Base-by-base conservation (phyloP, 2,797 vertebrate species). In the Sorex maritimensis region DNA sequence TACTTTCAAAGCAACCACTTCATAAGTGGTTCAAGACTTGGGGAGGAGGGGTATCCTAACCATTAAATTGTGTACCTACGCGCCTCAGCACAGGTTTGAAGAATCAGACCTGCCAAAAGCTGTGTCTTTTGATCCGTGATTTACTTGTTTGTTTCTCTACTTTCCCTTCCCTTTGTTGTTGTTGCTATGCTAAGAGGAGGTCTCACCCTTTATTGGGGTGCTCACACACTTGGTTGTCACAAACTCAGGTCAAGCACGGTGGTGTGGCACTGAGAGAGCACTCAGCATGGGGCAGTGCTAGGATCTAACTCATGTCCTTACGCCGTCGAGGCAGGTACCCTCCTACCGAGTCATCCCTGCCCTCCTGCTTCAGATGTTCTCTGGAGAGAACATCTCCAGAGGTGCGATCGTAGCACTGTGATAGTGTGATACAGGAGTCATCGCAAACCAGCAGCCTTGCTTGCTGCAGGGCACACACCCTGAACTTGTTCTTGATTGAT, bases 401-500 rank as follows among this genome's bases (percentile, higher is more conserved):
- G 61, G 52, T 73, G 11, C 21, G 19, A 71, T 71, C 38, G 38
- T 41, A 74, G 72, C 24, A 26, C 41, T 74, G 13, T 83, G 67
- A 88, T 52, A 23, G 69, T 88, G 79, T 93, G 83, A 92, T 52
- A 13, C 58, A 68, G 55, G 72, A 49, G 23, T 88, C 52, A 90
- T 71, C 71, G 84, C 49, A 94, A 73, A 74, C 26, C 89, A 92
- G 86, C 49, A 41, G 65, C 65, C 19, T 2, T 10, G 5, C 58
- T 69, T 15, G 77, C 52, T 63, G 74, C 85, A 90, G 24, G 49
- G 73, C 78, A 90, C 86, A 85, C 46, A 41, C 65, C 17, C 73
- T 69, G 44, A 79, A 77, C 89, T 85, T 93, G 74, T 19, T 93
- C 55, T 91, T 85, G 82, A 88, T 86, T 96, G 95, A 92, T 72